A percentile compares a stretch with the other conserved stretches of the same genome.
Evolutionary conservation across 2,113 vertebrate genomes (phyloP).

Genomic region (Callorhinus ursinus): DNA sequence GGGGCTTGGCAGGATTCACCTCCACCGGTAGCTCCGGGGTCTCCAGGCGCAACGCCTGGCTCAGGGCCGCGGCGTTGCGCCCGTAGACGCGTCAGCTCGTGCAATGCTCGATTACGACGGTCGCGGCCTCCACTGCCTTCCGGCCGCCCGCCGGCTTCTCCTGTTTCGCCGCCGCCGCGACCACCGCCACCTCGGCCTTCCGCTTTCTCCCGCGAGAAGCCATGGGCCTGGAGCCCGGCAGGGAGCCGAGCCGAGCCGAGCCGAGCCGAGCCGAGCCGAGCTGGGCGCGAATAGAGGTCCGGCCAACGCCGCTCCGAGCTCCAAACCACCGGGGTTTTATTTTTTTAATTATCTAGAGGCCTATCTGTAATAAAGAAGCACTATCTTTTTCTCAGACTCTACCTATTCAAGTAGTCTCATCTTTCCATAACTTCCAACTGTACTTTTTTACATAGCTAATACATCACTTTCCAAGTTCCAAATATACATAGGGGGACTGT

Average conservation of each 20-base stretch:
- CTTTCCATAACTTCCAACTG: background rate
- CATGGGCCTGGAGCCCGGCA: conserved; percentile 66
- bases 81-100: conserved; percentile 97
- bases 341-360: background rate
- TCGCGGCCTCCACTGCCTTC: conserved; percentile 70
- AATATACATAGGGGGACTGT: background rate
- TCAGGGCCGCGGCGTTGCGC: conserved; percentile 90
- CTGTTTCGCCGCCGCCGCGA: background rate
- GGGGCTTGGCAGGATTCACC: conserved; percentile 91
- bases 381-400: background rate
- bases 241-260: background rate
- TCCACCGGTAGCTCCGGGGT: conserved; percentile 87
- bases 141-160: conserved; percentile 1
- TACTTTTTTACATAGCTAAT: conserved; percentile 4
- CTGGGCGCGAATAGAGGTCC: background rate
- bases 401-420: background rate
- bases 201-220: conserved; percentile 82
- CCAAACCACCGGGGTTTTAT: background rate
- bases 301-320: rapidly evolving
- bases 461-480: background rate
- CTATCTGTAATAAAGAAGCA: background rate
- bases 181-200: conserved; percentile 59
- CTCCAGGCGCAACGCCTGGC: conserved; percentile 87
- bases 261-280: too few species aligned
- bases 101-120: conserved; percentile 93